Conservation (phyloP, 2,113 vertebrate species). For the Scolopax mira region DNA sequence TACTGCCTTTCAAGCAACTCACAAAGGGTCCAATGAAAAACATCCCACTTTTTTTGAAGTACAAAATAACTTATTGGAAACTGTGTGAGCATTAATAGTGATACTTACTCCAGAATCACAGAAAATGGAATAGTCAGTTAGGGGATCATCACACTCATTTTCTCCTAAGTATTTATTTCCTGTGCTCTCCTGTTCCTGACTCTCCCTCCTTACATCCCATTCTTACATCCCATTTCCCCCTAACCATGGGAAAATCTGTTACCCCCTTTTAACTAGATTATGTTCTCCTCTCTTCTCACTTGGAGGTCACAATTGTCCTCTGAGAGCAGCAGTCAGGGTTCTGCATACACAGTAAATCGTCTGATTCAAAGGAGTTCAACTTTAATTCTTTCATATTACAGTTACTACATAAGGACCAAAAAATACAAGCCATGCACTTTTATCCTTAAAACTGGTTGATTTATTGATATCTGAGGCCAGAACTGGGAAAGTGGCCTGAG, state of each 20-base stretch:
- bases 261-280: not conserved
- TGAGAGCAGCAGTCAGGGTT: not conserved
- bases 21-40: not conserved
- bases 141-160: not conserved
- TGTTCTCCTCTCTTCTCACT: not conserved
- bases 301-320: not conserved
- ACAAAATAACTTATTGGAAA: not conserved
- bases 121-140: not conserved
- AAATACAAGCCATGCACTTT: not conserved
- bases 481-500: not conserved
- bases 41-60: not conserved
- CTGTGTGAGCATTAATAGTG: not conserved
- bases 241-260: not conserved
- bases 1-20: not conserved
- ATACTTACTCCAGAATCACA: not conserved
- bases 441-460: not conserved
- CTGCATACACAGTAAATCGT: not conserved
- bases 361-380: not conserved
- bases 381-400: not conserved
- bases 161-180: not conserved
- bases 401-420: not conserved
- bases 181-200: not conserved
- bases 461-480: not conserved
- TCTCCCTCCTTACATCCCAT: rapidly evolving
- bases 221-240: not conserved